phyloP scores from a whole-genome alignment of 2,797 vertebrate genomes.

The Euthynnus affinis region DNA sequence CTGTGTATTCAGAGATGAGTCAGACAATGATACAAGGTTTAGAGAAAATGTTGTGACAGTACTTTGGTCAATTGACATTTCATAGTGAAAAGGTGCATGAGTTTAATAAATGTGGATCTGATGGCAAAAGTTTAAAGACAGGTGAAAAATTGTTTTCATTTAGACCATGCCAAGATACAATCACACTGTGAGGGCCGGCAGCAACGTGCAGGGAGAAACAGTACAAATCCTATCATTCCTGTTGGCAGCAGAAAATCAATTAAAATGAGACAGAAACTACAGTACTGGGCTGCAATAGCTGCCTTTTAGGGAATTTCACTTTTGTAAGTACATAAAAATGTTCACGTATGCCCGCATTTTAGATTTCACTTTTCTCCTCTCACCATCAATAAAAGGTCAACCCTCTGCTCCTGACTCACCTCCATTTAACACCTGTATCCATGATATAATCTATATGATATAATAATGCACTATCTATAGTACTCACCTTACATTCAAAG shows the following conservation, averaged over 20 bases:
- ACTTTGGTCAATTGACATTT: constrained; percentile 15
- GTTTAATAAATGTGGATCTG: constrained; percentile 16
- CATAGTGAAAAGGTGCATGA: constrained; percentile 15
- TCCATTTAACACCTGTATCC: not conserved
- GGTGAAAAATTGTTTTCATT: constrained; percentile 52
- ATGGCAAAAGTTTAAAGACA: constrained; percentile 26
- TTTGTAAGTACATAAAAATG: constrained; percentile 24
- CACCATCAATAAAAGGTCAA: not conserved
- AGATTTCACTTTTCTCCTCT: not conserved
- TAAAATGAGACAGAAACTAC: constrained; percentile 24
- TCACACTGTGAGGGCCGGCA: constrained; percentile 30
- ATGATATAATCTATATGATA: not conserved
- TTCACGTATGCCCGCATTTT: not conserved
- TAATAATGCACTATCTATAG: not conserved
- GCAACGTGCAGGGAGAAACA: not conserved
- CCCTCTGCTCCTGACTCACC: not conserved
- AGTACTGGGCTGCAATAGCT: constrained; percentile 9
- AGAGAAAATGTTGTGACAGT: constrained; percentile 12
- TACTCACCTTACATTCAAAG: constrained; percentile 1
- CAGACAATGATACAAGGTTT: constrained; percentile 6
- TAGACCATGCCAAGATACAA: constrained; percentile 40
- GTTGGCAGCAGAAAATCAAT: constrained; percentile 41
- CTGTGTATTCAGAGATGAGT: constrained; percentile 3
- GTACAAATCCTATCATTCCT: constrained; percentile 6
- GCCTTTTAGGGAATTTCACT: constrained; percentile 5